These are phyloP conservation scores for Branchinecta sandiegonensis DNA, from an alignment of 2,888 invertebrate species.

Conservation along the genomic window DNA sequence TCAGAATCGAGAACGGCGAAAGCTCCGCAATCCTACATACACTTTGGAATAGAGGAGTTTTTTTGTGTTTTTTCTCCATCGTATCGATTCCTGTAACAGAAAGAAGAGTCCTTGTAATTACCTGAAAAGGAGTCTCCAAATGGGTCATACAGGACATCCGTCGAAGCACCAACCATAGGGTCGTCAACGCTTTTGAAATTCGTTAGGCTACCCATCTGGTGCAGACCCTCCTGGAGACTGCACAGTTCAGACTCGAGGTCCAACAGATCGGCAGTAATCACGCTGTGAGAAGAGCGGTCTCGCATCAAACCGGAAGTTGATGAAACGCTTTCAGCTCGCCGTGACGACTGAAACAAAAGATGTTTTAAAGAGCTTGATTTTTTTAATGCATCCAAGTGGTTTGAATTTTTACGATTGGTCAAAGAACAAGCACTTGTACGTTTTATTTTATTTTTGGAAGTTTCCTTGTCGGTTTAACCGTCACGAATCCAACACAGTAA, in stretches of 20 bases:
- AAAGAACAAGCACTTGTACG: too few relatives aligned
- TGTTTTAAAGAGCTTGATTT: not conserved
- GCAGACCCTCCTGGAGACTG: constrained; percentile 68
- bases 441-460: too few relatives aligned
- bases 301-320: constrained; percentile 14
- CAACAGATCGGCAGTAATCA: constrained; percentile 69
- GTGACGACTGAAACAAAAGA: not conserved
- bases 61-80: too few relatives aligned
- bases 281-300: constrained; percentile 29
- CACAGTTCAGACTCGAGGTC: constrained; percentile 74
- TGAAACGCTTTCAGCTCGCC: not conserved
- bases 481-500: too few relatives aligned
- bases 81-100: too few relatives aligned
- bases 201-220: constrained; percentile 46
- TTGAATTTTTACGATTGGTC: too few relatives aligned
- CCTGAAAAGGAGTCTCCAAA: constrained; percentile 53
- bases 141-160: constrained; percentile 27
- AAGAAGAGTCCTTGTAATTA: not conserved
- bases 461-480: too few relatives aligned
- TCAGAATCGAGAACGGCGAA: too few relatives aligned
- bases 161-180: constrained; percentile 33
- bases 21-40: too few relatives aligned
- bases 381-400: too few relatives aligned
- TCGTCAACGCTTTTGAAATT: constrained; percentile 9
- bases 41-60: too few relatives aligned